Conservation (phyloP, 2,888 invertebrate species). For the Camponotus fellah region DNA sequence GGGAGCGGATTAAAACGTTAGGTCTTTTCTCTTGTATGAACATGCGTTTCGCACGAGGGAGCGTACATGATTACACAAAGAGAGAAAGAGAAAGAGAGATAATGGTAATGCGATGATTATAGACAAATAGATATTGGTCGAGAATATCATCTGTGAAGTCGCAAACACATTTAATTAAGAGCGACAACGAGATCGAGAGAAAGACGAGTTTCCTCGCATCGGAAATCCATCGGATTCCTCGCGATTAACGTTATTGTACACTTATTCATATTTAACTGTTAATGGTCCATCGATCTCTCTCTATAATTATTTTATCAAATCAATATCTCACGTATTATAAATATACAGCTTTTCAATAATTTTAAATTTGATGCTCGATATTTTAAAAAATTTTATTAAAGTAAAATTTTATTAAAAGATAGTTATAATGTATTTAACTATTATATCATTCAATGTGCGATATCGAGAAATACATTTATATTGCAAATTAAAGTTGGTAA, state of each 20-base stretch:
- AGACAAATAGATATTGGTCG: conserved; percentile 84
- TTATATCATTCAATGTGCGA: neutral
- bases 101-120: conserved; percentile 62
- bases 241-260: conserved; percentile 59
- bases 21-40: conserved; percentile 12
- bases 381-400: neutral
- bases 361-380: neutral
- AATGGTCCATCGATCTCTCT: conserved; percentile 66
- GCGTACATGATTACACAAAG: conserved; percentile 47
- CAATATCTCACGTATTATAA: neutral
- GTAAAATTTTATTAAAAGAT: conserved; percentile 9
- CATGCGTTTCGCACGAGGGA: conserved; percentile 58
- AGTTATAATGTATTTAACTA: neutral
- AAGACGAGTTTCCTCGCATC: conserved; percentile 19
- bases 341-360: neutral
- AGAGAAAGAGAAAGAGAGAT: conserved; percentile 22
- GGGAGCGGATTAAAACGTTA: conserved; percentile 53
- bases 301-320: conserved; percentile 44
- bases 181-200: conserved; percentile 55
- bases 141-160: conserved; percentile 74
- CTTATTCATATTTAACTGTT: conserved; percentile 54
- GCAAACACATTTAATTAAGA: conserved; percentile 69
- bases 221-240: conserved; percentile 36
- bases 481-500: neutral
- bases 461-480: neutral